These are phyloP conservation scores for Cyclophora punctaria DNA, from an alignment of 2,888 invertebrate genomes.

Conservation along the genomic window DNA sequence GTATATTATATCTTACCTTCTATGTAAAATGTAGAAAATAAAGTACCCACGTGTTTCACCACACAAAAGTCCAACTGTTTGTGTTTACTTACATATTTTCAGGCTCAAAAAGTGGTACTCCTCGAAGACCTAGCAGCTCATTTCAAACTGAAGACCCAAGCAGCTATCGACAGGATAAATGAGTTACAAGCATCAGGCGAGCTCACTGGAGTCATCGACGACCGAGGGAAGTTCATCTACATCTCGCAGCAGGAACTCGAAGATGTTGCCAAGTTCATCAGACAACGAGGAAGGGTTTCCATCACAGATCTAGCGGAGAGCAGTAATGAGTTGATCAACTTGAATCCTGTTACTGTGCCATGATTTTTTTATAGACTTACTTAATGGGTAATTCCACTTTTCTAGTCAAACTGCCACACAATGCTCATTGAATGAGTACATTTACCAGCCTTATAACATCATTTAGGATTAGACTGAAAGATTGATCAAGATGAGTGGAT, in stretches of 20 bases:
- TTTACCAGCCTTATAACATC: no score
- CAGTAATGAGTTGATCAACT: conserved; percentile 93
- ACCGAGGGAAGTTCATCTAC: conserved; percentile 99
- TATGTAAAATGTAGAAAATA: no score
- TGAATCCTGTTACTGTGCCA: conserved; percentile 75
- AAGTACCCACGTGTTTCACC: no score
- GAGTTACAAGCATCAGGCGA: conserved; percentile 87
- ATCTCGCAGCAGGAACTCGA: conserved; percentile 93
- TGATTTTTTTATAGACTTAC: conserved; percentile 14
- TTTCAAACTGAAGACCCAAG: conserved; percentile 93
- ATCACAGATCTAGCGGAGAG: conserved; percentile 95
- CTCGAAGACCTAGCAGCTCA: conserved; percentile 94
- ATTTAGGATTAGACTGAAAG: no score
- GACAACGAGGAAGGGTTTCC: conserved; percentile 94
- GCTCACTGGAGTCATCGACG: conserved; percentile 98
- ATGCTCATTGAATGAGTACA: no score
- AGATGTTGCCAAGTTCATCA: conserved; percentile 96
- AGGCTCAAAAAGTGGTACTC: conserved; percentile 92
- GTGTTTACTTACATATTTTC: conserved; percentile 29
- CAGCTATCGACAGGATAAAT: conserved; percentile 89
- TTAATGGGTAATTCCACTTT: no score
- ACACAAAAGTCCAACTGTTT: neutral
- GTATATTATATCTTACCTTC: no score
- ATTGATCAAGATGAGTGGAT: no score
- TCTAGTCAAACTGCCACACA: no score